phyloP scores from a whole-genome alignment of 2,113 vertebrate species.

The Ophthalmolycus amberensis region DNA sequence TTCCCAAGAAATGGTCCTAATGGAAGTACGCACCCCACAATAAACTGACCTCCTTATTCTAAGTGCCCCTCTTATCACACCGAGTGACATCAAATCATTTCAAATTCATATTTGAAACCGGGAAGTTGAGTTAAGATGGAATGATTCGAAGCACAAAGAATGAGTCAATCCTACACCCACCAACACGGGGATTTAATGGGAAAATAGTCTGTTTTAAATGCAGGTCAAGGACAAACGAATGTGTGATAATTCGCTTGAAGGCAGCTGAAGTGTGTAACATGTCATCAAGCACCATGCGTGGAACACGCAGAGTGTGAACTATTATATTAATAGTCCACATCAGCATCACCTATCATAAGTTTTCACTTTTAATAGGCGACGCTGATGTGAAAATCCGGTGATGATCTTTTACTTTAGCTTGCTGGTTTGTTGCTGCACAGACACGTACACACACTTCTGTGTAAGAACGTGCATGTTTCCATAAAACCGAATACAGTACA shows the following conservation, averaged over 20 bases:
- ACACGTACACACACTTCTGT: not conserved
- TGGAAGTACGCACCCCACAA: not conserved
- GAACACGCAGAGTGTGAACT: not conserved
- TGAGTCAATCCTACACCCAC: not conserved
- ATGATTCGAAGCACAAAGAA: not conserved
- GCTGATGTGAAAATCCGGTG: not conserved
- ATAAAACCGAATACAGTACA: conserved; percentile 20
- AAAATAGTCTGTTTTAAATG: not conserved
- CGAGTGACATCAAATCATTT: not conserved
- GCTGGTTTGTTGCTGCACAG: not conserved
- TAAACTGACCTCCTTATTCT: conserved; percentile 2
- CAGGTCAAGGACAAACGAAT: not conserved
- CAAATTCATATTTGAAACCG: not conserved
- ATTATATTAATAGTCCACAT: not conserved
- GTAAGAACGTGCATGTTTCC: not conserved
- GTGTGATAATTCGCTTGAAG: not conserved
- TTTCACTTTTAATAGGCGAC: conserved; percentile 5
- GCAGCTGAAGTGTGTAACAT: not conserved
- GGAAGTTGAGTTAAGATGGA: conserved; percentile 4
- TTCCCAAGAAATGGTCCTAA: conserved; percentile 7
- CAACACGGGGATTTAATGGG: not conserved
- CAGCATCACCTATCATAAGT: not conserved
- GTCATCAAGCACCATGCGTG: not conserved
- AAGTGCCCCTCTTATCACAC: not conserved
- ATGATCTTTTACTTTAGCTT: not conserved